Conservation (phyloP, 2,113 vertebrate genomes). For the Tichodroma muraria region DNA sequence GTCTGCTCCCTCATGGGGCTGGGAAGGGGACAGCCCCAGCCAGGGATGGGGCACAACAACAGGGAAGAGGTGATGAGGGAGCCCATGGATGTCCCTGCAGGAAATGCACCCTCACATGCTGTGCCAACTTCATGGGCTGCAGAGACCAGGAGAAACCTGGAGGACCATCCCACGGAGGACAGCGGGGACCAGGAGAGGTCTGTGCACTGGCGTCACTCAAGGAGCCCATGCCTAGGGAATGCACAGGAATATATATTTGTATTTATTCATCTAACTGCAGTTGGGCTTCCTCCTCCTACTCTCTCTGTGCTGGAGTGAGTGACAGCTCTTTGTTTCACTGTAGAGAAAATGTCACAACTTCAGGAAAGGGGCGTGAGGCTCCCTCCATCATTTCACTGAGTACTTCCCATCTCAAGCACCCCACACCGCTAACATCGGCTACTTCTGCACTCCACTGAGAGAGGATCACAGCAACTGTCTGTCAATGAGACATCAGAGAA, state of each 20-base stretch:
- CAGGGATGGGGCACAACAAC: too few relatives aligned
- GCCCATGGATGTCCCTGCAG: accelerated
- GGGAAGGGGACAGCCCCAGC: neutral
- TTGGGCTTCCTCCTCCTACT: neutral
- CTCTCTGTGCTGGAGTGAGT: neutral
- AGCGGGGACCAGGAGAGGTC: neutral
- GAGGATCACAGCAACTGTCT: neutral
- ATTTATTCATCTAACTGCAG: neutral
- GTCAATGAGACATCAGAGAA: neutral
- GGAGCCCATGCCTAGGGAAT: neutral
- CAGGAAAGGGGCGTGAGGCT: neutral
- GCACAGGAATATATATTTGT: neutral
- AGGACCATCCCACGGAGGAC: neutral
- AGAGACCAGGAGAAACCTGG: neutral
- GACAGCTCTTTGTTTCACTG: neutral
- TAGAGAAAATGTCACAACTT: neutral
- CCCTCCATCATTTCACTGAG: neutral
- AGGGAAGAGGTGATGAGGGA: too few relatives aligned
- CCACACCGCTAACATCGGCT: accelerated
- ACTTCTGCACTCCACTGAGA: neutral
- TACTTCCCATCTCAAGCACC: neutral
- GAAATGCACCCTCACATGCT: neutral
- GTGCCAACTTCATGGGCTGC: neutral
- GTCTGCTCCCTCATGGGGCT: neutral
- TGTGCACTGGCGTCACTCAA: accelerated